Base-by-base conservation (phyloP, 2,888 invertebrate species). In the Sericinus montela region DNA sequence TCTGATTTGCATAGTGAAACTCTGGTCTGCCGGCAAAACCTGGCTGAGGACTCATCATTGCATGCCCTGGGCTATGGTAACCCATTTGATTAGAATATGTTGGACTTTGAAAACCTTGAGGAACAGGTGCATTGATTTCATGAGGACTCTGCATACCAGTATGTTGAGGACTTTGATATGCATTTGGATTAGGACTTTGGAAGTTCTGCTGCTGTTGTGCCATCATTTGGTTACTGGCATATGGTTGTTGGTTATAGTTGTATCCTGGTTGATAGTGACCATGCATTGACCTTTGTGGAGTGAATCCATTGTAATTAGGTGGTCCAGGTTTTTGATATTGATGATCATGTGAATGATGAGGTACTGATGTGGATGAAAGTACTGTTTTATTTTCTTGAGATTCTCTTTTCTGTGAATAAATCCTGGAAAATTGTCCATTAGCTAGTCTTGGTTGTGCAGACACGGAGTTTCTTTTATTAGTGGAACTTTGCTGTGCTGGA, bases 341-440 rank as follows among this genome's bases (percentile, higher is more conserved):
- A 57, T 89, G 89, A 53, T 89, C 89, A 52, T 87, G 83, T 34
- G 85, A 77, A 3, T 75, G 75, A 54, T 86, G 88, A 60, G 84
- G 75, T 63, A 69, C 75, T 51, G 79, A 61, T 9, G 75, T 60
- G 32, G 78, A 63, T 4, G 74, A 66, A 13, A 62, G 51, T 4
- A 57, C 56, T 0, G 62, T 57, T 62, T 80, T 81, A 34, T 59
- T 75, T 54, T 85, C 83, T 1, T 65, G 43, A 38, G 73, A 58
- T 39, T 85, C 84, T 1, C 77, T 74, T 63, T 83, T 86, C 25
- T 69, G 72, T 29, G 69, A 60, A 36, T 71, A 80, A 0, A 56
- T 63, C 61, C 83, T 75, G n/a, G 80, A 67, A 62, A 80, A 82
- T 57, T 86, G 85, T n/a, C 85, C 84, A 57, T 85, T 87, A 3